These are phyloP conservation scores for Zophobas morio DNA, from an alignment of 1,140 invertebrate genomes.

Conservation along the genomic window DNA sequence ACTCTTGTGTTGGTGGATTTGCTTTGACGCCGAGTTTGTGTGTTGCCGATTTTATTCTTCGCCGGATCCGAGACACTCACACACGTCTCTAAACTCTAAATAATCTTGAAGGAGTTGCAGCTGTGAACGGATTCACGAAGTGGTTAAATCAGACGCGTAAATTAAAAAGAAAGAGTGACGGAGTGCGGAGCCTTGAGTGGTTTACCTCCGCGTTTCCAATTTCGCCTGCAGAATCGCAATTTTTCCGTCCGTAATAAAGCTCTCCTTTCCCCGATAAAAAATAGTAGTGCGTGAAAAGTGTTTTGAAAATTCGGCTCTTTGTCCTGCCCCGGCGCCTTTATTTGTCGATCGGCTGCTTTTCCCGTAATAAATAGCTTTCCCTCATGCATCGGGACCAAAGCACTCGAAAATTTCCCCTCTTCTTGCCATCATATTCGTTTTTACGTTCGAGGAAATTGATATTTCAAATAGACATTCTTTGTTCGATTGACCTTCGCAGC, in stretches of 20 bases:
- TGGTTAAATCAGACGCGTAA: not conserved
- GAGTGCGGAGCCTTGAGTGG: not conserved
- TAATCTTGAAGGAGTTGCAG: not conserved
- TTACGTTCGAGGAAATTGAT: slow-evolving; percentile 24
- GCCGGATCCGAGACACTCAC: no score
- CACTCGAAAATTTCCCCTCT: slow-evolving; percentile 29
- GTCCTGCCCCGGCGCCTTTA: slow-evolving; percentile 20
- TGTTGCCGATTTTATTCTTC: not conserved
- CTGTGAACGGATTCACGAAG: not conserved
- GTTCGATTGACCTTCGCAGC: slow-evolving; percentile 39
- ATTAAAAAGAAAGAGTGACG: no score
- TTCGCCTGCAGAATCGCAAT: not conserved
- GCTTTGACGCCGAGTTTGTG: not conserved
- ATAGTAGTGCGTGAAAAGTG: slow-evolving; percentile 7
- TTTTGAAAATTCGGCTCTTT: slow-evolving; percentile 29
- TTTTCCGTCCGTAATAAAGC: slow-evolving; percentile 16
- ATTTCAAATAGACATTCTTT: slow-evolving; percentile 37
- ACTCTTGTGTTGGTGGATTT: not conserved
- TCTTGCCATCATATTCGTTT: slow-evolving; percentile 7
- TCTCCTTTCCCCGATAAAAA: slow-evolving; percentile 2
- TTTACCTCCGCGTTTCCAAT: not conserved
- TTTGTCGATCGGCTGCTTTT: slow-evolving; percentile 25
- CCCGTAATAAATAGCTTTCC: slow-evolving; percentile 22
- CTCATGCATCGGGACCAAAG: slow-evolving; percentile 3
- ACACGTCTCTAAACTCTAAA: not conserved